A percentile compares a stretch with the other conserved stretches of the same genome.
phyloP scores from a whole-genome alignment of 2,113 vertebrate genomes.

The Saccopteryx bilineata region DNA sequence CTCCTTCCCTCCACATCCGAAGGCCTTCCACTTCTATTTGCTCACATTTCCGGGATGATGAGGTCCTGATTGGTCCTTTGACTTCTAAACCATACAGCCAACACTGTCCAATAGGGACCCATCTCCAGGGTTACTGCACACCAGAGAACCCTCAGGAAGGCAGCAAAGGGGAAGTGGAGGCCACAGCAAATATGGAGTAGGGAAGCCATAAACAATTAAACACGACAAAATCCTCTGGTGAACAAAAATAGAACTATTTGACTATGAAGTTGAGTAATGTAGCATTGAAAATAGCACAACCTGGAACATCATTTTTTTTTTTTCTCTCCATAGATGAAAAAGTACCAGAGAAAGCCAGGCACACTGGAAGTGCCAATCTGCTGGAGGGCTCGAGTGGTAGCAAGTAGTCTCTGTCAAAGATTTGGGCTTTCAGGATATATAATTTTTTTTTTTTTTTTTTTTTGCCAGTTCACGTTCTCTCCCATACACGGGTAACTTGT shows the following conservation, averaged over 20 bases:
- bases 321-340: background rate
- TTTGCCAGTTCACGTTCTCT: background rate
- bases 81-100: conserved; percentile 60
- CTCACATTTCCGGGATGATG: background rate
- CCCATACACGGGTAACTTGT: background rate
- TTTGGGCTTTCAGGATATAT: background rate
- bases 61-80: conserved; percentile 38
- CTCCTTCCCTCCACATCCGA: background rate
- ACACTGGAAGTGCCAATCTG: background rate
- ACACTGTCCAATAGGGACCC: conserved; percentile 27
- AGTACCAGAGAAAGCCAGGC: background rate
- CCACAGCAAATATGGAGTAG: background rate
- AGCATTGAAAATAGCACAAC: conserved; percentile 78
- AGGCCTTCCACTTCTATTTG: background rate
- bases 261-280: conserved; percentile 76
- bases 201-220: conserved; percentile 66
- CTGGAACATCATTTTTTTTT: conserved; percentile 63
- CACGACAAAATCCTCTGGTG: conserved; percentile 52
- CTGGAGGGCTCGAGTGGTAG: background rate
- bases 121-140: conserved; percentile 69
- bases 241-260: conserved; percentile 74
- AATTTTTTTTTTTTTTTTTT: background rate
- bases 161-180: background rate
- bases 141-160: conserved; percentile 28
- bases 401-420: background rate